These are phyloP conservation scores for Gavialis gangeticus DNA, from an alignment of 2,113 vertebrate species.

Conservation along the genomic window DNA sequence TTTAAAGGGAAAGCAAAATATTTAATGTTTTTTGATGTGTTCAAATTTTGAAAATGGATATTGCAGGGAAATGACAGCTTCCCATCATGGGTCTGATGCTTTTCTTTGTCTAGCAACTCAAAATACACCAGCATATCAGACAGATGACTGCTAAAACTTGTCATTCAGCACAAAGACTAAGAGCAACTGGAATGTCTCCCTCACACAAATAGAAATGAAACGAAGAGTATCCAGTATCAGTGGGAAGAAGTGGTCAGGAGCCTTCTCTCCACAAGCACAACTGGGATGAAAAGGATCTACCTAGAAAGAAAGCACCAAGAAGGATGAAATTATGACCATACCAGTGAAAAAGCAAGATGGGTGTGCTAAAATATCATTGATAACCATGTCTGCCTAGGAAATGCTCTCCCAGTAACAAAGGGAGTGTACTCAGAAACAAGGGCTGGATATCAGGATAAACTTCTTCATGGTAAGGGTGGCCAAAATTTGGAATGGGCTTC, in stretches of 20 bases:
- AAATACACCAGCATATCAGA: not conserved
- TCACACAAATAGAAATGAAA: not conserved
- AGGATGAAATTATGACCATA: not conserved
- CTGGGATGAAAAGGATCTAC: not conserved
- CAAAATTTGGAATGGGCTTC: no score
- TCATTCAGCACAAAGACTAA: not conserved
- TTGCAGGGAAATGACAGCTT: no score
- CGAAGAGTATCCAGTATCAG: not conserved
- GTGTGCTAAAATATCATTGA: not conserved
- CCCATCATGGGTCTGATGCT: no score
- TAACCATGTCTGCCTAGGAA: not conserved
- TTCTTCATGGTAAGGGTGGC: no score
- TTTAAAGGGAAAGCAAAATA: no score
- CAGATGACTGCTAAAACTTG: not conserved
- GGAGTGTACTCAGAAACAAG: not conserved
- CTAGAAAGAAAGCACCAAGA: not conserved
- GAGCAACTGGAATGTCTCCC: not conserved
- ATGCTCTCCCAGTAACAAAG: not conserved
- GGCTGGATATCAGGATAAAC: no score
- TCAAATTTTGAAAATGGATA: no score
- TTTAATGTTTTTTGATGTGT: no score
- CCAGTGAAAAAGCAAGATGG: not conserved
- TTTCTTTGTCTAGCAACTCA: no score
- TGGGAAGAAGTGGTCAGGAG: not conserved
- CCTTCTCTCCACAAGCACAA: not conserved